phyloP scores from a whole-genome alignment of 2,113 vertebrate species.

The Sorex fumeus region DNA sequence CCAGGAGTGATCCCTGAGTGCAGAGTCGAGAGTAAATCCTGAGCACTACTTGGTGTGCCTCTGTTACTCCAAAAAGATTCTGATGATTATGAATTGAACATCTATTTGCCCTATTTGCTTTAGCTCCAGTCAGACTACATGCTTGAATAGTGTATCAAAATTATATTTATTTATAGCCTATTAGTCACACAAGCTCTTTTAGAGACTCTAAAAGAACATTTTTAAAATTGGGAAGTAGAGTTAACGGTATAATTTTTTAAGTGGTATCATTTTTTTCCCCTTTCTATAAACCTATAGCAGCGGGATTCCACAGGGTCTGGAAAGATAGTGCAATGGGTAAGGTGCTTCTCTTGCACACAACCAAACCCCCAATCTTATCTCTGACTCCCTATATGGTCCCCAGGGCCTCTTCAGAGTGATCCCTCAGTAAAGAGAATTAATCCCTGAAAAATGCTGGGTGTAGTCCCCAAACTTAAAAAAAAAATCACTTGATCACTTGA shows the following conservation, averaged over 20 bases:
- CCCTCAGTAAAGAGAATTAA: too few species aligned
- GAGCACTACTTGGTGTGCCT: too few species aligned
- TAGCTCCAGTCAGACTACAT: conserved; percentile 67
- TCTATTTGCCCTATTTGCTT: conserved; percentile 77
- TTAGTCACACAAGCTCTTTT: conserved; percentile 74
- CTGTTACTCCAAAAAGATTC: background rate
- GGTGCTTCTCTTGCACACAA: too few species aligned
- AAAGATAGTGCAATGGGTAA: too few species aligned
- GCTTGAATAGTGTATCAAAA: conserved; percentile 72
- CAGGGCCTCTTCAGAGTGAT: too few species aligned
- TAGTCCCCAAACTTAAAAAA: too few species aligned
- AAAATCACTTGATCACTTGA: too few species aligned
- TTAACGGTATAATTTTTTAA: conserved; percentile 66
- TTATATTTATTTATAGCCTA: conserved; percentile 81
- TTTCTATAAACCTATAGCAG: conserved; percentile 33
- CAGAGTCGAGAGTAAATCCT: too few species aligned
- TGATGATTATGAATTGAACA: conserved; percentile 65
- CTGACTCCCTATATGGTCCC: too few species aligned
- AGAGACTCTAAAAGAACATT: conserved; percentile 62
- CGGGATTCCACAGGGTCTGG: background rate
- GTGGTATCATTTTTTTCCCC: conserved; percentile 63
- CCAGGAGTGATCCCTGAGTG: too few species aligned
- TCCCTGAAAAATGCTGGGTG: too few species aligned
- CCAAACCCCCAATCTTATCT: too few species aligned
- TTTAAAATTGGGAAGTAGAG: conserved; percentile 69